phyloP scores from a whole-genome alignment of 2,888 invertebrate genomes.

The Augiades crinisus region DNA sequence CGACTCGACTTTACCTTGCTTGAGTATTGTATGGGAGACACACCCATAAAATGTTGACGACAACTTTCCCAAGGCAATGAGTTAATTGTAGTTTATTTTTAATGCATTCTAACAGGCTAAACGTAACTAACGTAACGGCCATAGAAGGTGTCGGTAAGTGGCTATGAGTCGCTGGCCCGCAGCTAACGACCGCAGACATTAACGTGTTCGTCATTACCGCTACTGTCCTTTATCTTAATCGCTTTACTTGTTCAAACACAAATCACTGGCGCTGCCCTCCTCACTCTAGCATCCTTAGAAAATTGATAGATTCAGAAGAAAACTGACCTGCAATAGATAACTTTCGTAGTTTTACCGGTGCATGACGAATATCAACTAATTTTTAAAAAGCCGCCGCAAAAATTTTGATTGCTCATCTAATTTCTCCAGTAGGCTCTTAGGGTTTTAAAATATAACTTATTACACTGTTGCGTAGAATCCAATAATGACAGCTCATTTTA shows the following conservation, averaged over 20 bases:
- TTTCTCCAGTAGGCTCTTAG: too few relatives aligned
- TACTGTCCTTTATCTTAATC: conserved; percentile 26
- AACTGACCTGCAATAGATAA: too few relatives aligned
- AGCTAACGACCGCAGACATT: conserved; percentile 28
- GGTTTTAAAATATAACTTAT: too few relatives aligned
- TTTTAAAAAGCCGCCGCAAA: too few relatives aligned
- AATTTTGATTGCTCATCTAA: too few relatives aligned
- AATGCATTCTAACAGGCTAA: conserved; percentile 8
- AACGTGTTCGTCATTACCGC: conserved; percentile 26
- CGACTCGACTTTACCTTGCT: too few relatives aligned
- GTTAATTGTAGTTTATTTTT: conserved; percentile 11
- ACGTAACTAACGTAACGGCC: neutral
- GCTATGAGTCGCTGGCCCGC: conserved; percentile 7
- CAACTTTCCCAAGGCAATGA: neutral
- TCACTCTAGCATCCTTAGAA: neutral
- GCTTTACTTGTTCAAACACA: conserved; percentile 18
- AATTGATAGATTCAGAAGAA: neutral
- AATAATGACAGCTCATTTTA: too few relatives aligned
- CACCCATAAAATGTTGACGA: neutral
- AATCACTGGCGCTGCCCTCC: conserved; percentile 4
- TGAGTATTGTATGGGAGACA: too few relatives aligned
- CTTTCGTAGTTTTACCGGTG: too few relatives aligned
- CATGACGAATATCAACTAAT: too few relatives aligned
- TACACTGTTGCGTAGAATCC: too few relatives aligned
- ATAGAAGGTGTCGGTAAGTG: conserved; percentile 14